Evolutionary conservation across 2,797 vertebrate genomes (phyloP).

Genomic region (Artibeus jamaicensis): DNA sequence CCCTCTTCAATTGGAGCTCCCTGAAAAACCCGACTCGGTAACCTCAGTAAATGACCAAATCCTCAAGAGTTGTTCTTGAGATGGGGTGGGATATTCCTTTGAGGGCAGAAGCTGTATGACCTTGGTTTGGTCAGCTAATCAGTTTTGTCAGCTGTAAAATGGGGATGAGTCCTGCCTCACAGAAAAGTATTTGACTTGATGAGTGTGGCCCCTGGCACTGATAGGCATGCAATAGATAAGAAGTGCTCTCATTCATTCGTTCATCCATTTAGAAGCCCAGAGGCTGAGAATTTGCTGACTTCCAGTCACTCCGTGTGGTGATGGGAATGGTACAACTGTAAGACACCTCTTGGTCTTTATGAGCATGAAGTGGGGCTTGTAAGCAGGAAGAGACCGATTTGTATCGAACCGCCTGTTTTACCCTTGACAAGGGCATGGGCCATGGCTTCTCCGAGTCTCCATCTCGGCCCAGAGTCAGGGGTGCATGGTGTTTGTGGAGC

Average conservation of each 20-base stretch:
- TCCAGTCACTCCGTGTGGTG: accelerated
- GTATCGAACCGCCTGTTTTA: accelerated
- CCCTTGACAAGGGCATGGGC: background rate
- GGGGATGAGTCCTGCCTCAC: background rate
- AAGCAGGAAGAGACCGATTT: background rate
- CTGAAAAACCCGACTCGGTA: accelerated
- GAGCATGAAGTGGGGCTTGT: too few species aligned
- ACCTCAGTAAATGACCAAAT: background rate
- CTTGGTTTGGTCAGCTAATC: background rate
- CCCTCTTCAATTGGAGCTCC: background rate
- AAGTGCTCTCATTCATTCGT: background rate
- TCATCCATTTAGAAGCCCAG: background rate
- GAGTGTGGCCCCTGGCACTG: background rate
- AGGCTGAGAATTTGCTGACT: background rate
- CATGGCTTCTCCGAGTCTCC: background rate
- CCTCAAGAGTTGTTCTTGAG: background rate
- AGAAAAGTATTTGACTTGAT: accelerated
- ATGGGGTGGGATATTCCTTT: background rate
- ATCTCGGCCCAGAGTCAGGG: background rate
- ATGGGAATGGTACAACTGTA: accelerated
- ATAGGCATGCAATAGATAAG: accelerated
- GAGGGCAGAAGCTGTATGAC: background rate
- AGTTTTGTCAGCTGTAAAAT: background rate
- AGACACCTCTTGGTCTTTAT: background rate
- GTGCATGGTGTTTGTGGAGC: background rate